Base-by-base conservation (phyloP, 1,140 invertebrate genomes). In the Lordiphosa collinella region DNA sequence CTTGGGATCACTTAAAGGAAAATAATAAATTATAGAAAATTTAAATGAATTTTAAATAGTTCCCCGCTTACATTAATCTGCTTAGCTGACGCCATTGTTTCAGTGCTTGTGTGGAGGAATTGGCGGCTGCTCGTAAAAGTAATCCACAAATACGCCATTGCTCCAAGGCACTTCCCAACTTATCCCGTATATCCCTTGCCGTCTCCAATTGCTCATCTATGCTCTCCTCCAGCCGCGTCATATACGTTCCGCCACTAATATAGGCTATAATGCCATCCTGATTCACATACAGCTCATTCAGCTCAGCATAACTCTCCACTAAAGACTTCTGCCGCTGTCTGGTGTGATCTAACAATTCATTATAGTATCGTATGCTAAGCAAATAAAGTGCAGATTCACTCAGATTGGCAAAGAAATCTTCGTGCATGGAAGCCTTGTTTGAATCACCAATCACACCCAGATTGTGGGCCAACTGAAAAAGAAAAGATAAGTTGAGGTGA, bases 391-490 rank as follows among this genome's bases (percentile, higher is more conserved):
- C 73, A 10, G 84, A 79, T 64, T 85, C 76, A 46, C 87, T 89
- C 35, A 89, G 48, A 22, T 74, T 87, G 48, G 87, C 88, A 67
- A 89, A 88, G 54, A 89, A 89, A 51, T 89, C 88, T 79, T 89
- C 88, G 70, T 89, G 79, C 50, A 66, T 86, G 72, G 86, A 84
- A 79, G 88, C 87, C 69, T 89, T 89, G 32, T 71, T 69, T 60
- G 63, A 52, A 70, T 89, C 87, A n/a, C 60, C 63, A 57, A 89
- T 69, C 2, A 89, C 69, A 46, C 78, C 84, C 48, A 89, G 37
- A 41, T 82, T 87, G 51, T 84, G 61, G 10, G 86, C 86, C 11
- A 89, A 55, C 88, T 89, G 29, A 7, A 10, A 29, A 8, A 3
- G 8, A 25, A 18, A 8, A 3, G 16, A 18, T 18, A 18, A n/a